Evolutionary conservation across 2,113 vertebrate genomes (phyloP).

Genomic region (Pipra filicauda): DNA sequence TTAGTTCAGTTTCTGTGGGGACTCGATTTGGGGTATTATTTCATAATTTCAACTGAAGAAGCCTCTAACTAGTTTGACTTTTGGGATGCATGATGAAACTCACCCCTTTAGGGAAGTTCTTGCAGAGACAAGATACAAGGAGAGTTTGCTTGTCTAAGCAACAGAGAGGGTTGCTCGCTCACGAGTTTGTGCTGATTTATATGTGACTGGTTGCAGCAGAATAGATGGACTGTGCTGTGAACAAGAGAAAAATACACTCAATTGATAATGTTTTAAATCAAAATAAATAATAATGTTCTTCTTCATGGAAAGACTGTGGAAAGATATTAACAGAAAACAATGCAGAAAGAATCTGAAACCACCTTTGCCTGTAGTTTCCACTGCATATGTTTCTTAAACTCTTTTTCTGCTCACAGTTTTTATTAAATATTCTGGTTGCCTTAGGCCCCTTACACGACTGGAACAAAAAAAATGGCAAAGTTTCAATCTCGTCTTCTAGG

Average conservation of each 20-base stretch:
- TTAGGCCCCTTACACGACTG: not conserved
- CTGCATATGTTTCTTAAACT: not conserved
- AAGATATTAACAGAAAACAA: not conserved
- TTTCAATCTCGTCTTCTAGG: not conserved
- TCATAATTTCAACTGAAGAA: conserved; percentile 19
- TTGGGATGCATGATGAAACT: not conserved
- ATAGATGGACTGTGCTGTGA: not conserved
- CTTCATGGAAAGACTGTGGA: not conserved
- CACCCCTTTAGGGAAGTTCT: conserved; percentile 2
- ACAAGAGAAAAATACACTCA: not conserved
- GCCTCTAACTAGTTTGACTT: not conserved
- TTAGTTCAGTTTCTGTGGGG: not conserved
- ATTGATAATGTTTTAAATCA: not conserved
- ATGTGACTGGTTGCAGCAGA: not conserved
- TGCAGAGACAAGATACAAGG: not conserved
- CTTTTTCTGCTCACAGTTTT: not conserved
- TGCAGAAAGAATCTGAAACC: not conserved
- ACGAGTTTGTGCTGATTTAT: not conserved
- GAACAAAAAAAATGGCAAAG: not conserved
- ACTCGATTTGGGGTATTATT: not conserved
- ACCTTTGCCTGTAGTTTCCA: not conserved
- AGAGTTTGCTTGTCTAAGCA: not conserved
- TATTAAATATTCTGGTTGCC: not conserved
- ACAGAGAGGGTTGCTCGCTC: not conserved
- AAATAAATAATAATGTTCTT: not conserved